Evolutionary conservation across 2,113 vertebrate genomes (phyloP).

Genomic region (Riparia riparia): DNA sequence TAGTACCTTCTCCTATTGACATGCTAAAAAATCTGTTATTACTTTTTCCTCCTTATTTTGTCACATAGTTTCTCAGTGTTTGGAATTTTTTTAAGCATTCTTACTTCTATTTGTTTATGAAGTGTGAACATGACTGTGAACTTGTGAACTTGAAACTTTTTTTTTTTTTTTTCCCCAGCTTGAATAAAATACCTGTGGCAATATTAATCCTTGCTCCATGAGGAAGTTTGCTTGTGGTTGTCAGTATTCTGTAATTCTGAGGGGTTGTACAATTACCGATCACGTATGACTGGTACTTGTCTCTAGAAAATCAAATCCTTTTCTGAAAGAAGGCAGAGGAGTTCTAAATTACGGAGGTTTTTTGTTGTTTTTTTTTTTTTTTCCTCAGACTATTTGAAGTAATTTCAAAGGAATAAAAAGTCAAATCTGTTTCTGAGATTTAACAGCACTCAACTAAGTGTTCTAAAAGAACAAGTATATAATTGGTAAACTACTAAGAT

Average conservation of each 20-base stretch:
- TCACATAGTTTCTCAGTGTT: not conserved
- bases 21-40: not conserved
- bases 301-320: not conserved
- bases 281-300: not conserved
- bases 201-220: not conserved
- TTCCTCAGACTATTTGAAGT: not conserved
- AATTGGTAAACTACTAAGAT: not conserved
- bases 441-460: not conserved
- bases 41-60: not conserved
- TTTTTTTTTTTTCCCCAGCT: not conserved
- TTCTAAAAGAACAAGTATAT: not conserved
- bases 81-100: not conserved
- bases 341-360: not conserved
- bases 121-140: not conserved
- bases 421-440: not conserved
- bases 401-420: not conserved
- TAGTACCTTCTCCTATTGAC: not conserved
- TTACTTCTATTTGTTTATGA: not conserved
- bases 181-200: conserved; percentile 11
- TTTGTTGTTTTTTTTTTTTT: not conserved
- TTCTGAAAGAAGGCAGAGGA: not conserved
- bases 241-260: not conserved
- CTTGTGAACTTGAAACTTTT: not conserved
- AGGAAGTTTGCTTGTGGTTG: not conserved
- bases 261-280: not conserved